A percentile compares a stretch with the other conserved stretches of the same genome.
Conservation (phyloP, 2,113 vertebrate genomes). For the Arizona elegans region DNA sequence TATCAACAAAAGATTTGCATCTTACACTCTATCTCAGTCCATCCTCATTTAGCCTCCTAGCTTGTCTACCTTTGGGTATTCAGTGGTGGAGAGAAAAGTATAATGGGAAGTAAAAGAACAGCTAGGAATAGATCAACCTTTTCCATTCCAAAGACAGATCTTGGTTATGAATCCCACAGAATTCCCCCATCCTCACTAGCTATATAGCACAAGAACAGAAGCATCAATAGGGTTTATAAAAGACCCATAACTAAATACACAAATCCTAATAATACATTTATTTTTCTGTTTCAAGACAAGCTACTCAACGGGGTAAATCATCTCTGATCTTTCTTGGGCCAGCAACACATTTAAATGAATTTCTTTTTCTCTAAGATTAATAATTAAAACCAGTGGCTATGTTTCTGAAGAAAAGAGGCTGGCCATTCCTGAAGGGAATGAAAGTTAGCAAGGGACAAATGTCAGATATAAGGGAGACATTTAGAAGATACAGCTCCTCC, state of each 20-base stretch:
- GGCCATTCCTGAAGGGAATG: neutral
- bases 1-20: neutral
- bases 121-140: neutral
- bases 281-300: conserved; percentile 21
- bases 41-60: neutral
- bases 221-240: neutral
- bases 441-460: neutral
- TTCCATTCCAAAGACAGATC: neutral
- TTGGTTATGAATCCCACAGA: neutral
- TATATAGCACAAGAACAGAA: neutral
- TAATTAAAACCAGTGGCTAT: conserved; percentile 14
- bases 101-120: neutral
- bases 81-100: neutral
- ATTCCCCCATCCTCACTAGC: too few relatives aligned
- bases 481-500: neutral
- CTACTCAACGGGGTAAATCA: neutral
- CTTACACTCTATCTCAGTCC: neutral
- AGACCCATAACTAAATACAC: conserved; percentile 16
- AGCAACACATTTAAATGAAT: conserved; percentile 19
- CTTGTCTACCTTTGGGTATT: neutral
- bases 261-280: conserved; percentile 15
- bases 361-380: conserved; percentile 24
- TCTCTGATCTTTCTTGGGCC: neutral
- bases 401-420: neutral
- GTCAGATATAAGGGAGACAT: neutral